phyloP scores from a whole-genome alignment of 1,140 invertebrate genomes.

The Drepana arcuata region DNA sequence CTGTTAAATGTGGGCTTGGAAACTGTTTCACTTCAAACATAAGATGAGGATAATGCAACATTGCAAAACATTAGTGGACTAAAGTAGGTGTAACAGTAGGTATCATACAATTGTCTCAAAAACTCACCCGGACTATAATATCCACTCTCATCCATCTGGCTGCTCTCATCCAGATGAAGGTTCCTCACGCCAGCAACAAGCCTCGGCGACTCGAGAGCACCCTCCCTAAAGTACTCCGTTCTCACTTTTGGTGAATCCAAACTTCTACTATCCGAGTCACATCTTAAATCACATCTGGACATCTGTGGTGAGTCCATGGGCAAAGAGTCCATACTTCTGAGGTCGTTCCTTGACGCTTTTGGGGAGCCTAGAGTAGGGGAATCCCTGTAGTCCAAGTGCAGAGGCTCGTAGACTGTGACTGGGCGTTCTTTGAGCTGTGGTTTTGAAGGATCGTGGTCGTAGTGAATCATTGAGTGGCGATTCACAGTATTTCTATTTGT shows the following conservation, averaged over 20 bases:
- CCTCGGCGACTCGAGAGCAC: constrained; percentile 45
- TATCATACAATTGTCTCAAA: too few relatives aligned
- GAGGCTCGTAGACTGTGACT: constrained; percentile 51
- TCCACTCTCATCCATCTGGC: constrained; percentile 59
- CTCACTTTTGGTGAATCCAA: constrained; percentile 63
- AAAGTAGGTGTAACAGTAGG: too few relatives aligned
- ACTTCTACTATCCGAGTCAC: constrained; percentile 59
- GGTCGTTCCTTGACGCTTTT: constrained; percentile 51
- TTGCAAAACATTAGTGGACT: too few relatives aligned
- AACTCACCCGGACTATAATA: constrained; percentile 56
- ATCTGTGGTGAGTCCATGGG: constrained; percentile 67
- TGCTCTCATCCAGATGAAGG: constrained; percentile 52
- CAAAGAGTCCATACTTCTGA: constrained; percentile 68
- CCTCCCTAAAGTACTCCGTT: constrained; percentile 60
- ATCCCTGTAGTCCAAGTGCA: constrained; percentile 54
- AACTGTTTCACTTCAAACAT: too few relatives aligned
- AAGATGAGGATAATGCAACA: too few relatives aligned
- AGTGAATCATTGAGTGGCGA: constrained; percentile 65
- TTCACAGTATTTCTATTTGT: constrained; percentile 49
- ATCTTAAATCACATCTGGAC: constrained; percentile 58
- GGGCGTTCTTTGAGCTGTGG: constrained; percentile 55
- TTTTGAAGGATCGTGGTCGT: constrained; percentile 53
- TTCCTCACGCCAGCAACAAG: constrained; percentile 50
- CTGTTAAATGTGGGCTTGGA: too few relatives aligned
- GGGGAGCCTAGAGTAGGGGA: constrained; percentile 56